Percentiles rank a stretch among this genome's conserved stretches.
These are phyloP conservation scores for Hydriomena furcata DNA, from an alignment of 2,888 invertebrate species.

Conservation along the genomic window DNA sequence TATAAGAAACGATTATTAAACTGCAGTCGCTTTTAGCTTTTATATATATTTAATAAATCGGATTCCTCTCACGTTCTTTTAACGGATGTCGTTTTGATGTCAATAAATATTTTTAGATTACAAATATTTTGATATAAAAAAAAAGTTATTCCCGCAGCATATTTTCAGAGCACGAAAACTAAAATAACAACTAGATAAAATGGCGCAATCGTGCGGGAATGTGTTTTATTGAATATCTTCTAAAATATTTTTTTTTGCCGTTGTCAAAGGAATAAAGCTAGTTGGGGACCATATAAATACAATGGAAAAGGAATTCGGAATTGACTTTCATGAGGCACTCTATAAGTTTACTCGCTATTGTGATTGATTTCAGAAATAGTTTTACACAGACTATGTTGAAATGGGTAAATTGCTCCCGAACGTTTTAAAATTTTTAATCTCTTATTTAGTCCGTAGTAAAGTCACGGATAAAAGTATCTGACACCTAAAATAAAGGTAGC, in stretches of 20 bases:
- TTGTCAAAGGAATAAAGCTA: conserved; percentile 19
- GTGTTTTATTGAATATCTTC: conserved; percentile 22
- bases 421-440: neutral
- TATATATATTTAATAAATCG: no score
- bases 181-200: conserved; percentile 13
- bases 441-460: no score
- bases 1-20: no score
- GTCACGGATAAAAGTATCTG: no score
- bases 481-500: no score
- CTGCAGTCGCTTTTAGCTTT: no score
- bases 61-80: no score
- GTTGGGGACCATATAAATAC: conserved; percentile 15
- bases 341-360: conserved; percentile 12
- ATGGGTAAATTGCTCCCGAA: no score
- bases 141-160: neutral
- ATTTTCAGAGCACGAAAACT: neutral
- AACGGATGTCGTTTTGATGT: no score
- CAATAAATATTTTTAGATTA: no score
- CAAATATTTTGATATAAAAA: neutral
- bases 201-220: conserved; percentile 14
- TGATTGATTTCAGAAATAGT: conserved; percentile 15
- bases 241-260: conserved; percentile 21
- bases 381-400: neutral
- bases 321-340: conserved; percentile 25
- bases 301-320: conserved; percentile 18